Conservation (phyloP, 2,797 vertebrate genomes). For the Periparus ater region DNA sequence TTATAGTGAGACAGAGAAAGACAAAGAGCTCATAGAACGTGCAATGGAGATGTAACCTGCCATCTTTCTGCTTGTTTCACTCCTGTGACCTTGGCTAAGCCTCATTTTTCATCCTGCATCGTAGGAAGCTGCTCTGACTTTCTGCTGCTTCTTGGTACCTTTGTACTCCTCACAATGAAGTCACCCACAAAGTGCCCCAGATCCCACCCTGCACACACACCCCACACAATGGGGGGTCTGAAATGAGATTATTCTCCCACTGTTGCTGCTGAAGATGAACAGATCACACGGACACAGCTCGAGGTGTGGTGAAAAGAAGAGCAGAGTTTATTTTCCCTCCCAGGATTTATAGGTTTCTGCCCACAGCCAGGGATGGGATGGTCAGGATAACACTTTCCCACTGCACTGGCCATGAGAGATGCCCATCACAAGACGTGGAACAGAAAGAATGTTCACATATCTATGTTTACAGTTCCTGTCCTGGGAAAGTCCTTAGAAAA, state of each 20-base stretch:
- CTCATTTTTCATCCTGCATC: background rate
- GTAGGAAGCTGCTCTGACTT: background rate
- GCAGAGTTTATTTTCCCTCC: too few relatives aligned
- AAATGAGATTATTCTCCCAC: background rate
- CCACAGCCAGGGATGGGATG: too few relatives aligned
- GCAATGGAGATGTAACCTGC: background rate
- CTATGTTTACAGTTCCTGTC: too few relatives aligned
- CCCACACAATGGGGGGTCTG: rapidly evolving
- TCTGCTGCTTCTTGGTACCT: background rate
- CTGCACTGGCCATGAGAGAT: too few relatives aligned
- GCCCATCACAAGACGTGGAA: too few relatives aligned
- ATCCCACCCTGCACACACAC: rapidly evolving
- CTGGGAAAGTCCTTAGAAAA: too few relatives aligned
- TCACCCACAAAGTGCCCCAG: background rate
- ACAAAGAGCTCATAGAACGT: background rate
- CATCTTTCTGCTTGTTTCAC: background rate
- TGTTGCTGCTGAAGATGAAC: too few relatives aligned
- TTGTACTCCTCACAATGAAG: background rate
- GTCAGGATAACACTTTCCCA: too few relatives aligned
- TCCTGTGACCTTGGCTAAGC: background rate
- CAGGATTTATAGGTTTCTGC: too few relatives aligned
- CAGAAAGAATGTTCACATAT: too few relatives aligned
- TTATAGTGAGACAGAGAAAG: background rate
- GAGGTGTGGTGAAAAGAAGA: too few relatives aligned
- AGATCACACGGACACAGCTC: too few relatives aligned